Base-by-base conservation (phyloP, 2,113 vertebrate species). In the Hemicordylus capensis region DNA sequence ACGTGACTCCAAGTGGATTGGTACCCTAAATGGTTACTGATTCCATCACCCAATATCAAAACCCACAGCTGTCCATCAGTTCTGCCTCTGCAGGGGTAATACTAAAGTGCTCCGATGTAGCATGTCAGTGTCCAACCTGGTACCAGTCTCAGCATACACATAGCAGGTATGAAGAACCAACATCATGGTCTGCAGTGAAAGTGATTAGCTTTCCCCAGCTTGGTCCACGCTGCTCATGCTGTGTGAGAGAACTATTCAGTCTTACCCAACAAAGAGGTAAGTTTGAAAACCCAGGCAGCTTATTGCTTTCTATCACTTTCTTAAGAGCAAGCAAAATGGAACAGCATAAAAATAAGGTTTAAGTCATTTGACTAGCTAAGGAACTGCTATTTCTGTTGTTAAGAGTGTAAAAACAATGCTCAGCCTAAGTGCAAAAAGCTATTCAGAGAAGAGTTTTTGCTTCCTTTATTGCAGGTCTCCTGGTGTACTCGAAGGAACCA, bases 401-500 rank as follows among this genome's bases (percentile, higher is more conserved):
- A n/a, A n/a, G n/a, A n/a, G 28, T 54, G 15, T 54, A 59, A 77
- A 46, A 22, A 63, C 15, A 8, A 46, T 44, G 42, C n/a, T 80
- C 64, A 46, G 42, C 31, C 3, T 46, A 48, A 37, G 24, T 85
- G 56, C 39, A 22, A 14, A 20, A 59, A 59, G 85, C 19, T 34
- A 48, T 58, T 22, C 75, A 3, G 4, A 5, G 64, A 11, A 24
- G 70, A 51, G 12, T 28, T 69, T 67, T 17, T 11, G 1, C 87
- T 76, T 91, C 28, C 75, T 90, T 80, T 91, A 1, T 63, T 90
- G n/a, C 87, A 93, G 89, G 73, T 78, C 88, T 89, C 74, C 73
- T 26, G 1, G 11, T 83, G 54, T 17, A 66, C 61, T 17, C 75
- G 80, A 94, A 76, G 4, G 59, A 14, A 86, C 89, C 70, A 77